Conservation (phyloP, 1,140 invertebrate genomes). For the Bombus picipes region DNA sequence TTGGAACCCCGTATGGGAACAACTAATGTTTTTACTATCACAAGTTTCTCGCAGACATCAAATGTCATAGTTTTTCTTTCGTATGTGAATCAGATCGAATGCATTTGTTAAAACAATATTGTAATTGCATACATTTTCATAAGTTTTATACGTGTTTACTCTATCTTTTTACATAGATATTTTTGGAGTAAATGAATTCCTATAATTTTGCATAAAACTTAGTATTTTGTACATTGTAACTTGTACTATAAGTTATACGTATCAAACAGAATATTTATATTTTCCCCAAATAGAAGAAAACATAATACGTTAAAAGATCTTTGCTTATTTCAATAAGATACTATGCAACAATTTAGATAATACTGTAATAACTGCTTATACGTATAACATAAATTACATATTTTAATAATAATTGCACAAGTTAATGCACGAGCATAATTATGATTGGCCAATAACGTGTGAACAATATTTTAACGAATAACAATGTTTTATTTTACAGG, state of each 20-base stretch:
- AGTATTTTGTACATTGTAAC: too few relatives aligned
- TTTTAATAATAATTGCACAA: background rate
- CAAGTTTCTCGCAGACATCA: background rate
- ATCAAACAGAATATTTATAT: too few relatives aligned
- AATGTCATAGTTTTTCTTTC: too few relatives aligned
- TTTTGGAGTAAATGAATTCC: too few relatives aligned
- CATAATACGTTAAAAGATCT: too few relatives aligned
- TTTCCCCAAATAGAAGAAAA: too few relatives aligned
- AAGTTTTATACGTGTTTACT: background rate
- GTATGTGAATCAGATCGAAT: too few relatives aligned
- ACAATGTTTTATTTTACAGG: background rate
- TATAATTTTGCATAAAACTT: too few relatives aligned
- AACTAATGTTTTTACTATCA: slow-evolving; percentile 19
- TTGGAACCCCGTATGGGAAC: background rate
- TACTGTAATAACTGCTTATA: background rate
- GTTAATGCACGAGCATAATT: background rate
- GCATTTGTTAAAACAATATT: too few relatives aligned
- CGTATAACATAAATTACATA: background rate
- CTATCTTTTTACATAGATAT: background rate
- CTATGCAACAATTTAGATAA: background rate
- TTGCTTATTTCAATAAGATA: too few relatives aligned
- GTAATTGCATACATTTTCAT: too few relatives aligned
- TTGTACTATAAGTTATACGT: too few relatives aligned
- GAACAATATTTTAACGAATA: background rate
- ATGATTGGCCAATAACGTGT: background rate